phyloP scores from a whole-genome alignment of 2,113 vertebrate species.

The Corythaeola cristata region DNA sequence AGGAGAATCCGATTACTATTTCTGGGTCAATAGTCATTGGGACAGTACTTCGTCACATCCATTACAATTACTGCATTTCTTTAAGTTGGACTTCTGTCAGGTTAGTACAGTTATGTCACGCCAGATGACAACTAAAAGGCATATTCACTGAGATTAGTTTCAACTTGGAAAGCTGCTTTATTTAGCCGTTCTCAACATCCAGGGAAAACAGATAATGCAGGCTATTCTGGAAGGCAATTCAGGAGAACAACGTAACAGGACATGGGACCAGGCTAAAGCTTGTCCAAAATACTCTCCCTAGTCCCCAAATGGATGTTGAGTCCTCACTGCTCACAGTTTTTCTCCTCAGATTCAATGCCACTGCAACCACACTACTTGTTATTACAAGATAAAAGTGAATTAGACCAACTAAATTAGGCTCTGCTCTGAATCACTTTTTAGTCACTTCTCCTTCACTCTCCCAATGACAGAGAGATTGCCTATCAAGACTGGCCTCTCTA shows the following conservation, averaged over 20 bases:
- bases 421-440: background rate
- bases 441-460: background rate
- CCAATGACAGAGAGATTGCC: background rate
- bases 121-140: background rate
- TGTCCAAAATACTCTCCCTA: background rate
- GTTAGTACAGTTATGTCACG: background rate
- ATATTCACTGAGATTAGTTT: background rate
- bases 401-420: background rate
- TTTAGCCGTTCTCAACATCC: background rate
- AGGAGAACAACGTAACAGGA: background rate
- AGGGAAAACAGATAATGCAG: background rate
- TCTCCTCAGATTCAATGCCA: background rate
- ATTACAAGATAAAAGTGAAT: background rate
- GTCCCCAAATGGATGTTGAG: background rate
- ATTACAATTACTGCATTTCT: background rate
- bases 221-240: background rate
- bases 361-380: background rate
- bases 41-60: background rate
- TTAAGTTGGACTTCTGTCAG: background rate
- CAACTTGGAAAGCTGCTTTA: background rate
- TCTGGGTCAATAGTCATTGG: background rate
- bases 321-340: background rate
- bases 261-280: background rate
- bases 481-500: background rate
- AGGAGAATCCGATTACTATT: background rate